Conservation (phyloP, 2,797 vertebrate genomes). For the Caiman crocodilus region DNA sequence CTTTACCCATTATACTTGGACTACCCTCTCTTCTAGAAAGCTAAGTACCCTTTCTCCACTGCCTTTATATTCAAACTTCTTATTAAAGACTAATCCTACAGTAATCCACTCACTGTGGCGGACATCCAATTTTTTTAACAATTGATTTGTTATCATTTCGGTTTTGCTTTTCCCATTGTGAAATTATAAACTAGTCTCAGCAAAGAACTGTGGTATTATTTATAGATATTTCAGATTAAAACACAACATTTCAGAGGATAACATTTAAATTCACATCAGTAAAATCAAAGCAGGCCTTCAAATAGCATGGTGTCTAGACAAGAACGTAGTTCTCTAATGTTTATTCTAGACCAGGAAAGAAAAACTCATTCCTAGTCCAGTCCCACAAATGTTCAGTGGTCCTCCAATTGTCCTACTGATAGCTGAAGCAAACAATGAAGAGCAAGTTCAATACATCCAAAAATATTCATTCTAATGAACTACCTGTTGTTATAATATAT, state of each 20-base stretch:
- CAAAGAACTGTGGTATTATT: neutral
- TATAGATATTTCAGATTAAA: neutral
- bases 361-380: neutral
- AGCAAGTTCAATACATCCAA: neutral
- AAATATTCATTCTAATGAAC: neutral
- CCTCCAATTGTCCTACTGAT: neutral
- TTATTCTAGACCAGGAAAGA: too few relatives aligned
- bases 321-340: too few relatives aligned
- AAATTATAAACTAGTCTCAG: neutral
- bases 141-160: neutral
- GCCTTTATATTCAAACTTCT: neutral
- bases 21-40: neutral
- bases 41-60: neutral
- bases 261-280: neutral
- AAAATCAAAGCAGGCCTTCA: too few relatives aligned
- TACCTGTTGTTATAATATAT: neutral
- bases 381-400: neutral
- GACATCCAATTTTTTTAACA: neutral
- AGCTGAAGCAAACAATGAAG: neutral
- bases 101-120: neutral
- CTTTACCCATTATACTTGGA: neutral
- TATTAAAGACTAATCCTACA: neutral
- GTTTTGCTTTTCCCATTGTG: neutral
- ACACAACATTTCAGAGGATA: neutral
- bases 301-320: too few relatives aligned